Base-by-base conservation (phyloP, 2,113 vertebrate genomes). In the Cranoglanis bouderius region DNA sequence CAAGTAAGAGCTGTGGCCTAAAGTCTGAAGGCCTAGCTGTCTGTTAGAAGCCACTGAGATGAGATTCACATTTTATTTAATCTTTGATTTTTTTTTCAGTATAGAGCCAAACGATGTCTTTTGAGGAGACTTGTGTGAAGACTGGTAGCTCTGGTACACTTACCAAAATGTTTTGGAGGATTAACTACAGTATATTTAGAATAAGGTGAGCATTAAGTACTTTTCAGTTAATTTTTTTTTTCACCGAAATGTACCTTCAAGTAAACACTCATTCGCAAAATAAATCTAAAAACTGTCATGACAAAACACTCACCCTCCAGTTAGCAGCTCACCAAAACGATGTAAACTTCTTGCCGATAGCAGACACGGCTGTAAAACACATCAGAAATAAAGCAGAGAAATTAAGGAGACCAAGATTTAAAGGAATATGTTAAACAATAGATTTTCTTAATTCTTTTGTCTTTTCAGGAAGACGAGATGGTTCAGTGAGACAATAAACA, bases 271-370 rank as follows among this genome's bases (percentile, higher is more conserved):
- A 49, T n/a, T 49, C 9, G 24, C 7, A 4, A n/a, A n/a, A 53
- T 32, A 32, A 80, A 80, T 80, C 18, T 3, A 80, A 16, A 46
- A 26, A 49, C 40, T 51, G 13, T n/a, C 32, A 21, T 26, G 78
- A 82, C 4, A 61, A 59, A 82, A 61, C 55, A 95, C 97, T 97
- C 92, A 98, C 98, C 96, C 92, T 92, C 92, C 90, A 90, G 90
- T 91, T 75, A 90, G 95, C 92, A 89, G 93, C 95, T 99, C 97
- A 99, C 97, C 98, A 99, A 92, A 99, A 98, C 10, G 98, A 99
- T 93, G 98, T 99, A 95, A 99, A 99, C 95, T 99, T 99, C 96
- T 99, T 99, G 92, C 98, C 98, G 26, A 99, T 97, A 94, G 97
- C 98, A 90, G 98, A 97, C 92, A 99, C 96, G 90, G 97, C 98